Percentiles rank a stretch among this genome's conserved stretches.
Evolutionary conservation across 2,797 vertebrate genomes (phyloP).

Genomic region (Tangara arthus): DNA sequence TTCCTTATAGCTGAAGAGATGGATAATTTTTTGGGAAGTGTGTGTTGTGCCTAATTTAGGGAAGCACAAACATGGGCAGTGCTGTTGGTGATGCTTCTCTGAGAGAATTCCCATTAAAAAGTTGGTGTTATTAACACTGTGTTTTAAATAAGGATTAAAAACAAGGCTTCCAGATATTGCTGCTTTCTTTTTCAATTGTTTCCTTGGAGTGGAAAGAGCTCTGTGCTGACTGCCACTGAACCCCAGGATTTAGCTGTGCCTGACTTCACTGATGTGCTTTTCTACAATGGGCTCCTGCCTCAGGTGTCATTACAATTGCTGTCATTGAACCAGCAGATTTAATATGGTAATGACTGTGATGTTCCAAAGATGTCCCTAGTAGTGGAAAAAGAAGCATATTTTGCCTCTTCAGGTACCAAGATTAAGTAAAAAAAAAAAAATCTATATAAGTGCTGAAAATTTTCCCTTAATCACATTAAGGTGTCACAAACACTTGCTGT

Average conservation of each 20-base stretch:
- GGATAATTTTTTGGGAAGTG: background rate
- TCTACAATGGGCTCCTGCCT: background rate
- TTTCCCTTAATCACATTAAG: background rate
- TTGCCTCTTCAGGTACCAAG: background rate
- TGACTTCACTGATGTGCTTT: background rate
- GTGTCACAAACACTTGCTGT: background rate
- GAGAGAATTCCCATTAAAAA: background rate
- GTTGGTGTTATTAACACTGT: background rate
- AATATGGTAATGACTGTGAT: background rate
- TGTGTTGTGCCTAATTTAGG: background rate
- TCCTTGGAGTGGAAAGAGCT: background rate
- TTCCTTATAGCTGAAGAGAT: background rate
- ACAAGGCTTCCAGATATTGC: background rate
- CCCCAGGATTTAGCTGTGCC: background rate
- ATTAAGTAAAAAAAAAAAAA: conserved; percentile 15
- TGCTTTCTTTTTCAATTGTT: background rate
- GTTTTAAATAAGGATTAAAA: background rate
- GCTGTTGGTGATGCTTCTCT: background rate
- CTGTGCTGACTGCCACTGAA: background rate
- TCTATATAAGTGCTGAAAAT: background rate
- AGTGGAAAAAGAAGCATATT: background rate
- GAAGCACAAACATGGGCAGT: background rate
- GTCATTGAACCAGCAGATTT: background rate
- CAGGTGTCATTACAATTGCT: background rate
- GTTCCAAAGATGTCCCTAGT: background rate